Percentiles rank a stretch among this genome's conserved stretches.
Evolutionary conservation across 2,888 invertebrate species (phyloP).

Genomic region (Sinotaia quadrata): DNA sequence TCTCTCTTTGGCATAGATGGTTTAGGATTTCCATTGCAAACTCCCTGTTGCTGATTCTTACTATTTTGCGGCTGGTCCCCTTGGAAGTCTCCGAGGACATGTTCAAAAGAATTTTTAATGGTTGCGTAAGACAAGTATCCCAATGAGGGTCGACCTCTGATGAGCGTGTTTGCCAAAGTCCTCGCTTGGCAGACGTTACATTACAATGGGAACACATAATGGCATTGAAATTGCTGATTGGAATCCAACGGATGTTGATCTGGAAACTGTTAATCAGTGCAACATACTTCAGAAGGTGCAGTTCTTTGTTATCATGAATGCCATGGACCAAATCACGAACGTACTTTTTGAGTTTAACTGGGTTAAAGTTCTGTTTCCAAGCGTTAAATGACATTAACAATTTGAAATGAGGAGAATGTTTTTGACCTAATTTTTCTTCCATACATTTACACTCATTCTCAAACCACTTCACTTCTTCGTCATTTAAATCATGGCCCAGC

Average conservation of each 20-base stretch:
- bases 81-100: slow-evolving; percentile 43
- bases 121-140: slow-evolving; percentile 44
- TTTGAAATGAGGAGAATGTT: slow-evolving; percentile 42
- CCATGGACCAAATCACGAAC: slow-evolving; percentile 44
- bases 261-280: slow-evolving; percentile 54
- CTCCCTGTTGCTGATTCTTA: slow-evolving; percentile 43
- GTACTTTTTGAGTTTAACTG: slow-evolving; percentile 44
- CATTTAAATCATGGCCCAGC: slow-evolving; percentile 43
- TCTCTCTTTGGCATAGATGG: slow-evolving; percentile 25
- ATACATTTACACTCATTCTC: slow-evolving; percentile 41
- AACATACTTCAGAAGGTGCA: slow-evolving; percentile 45
- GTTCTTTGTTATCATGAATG: slow-evolving; percentile 38
- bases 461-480: slow-evolving; percentile 49
- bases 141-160: slow-evolving; percentile 38
- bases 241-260: slow-evolving; percentile 44
- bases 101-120: slow-evolving; percentile 46
- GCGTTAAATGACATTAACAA: slow-evolving; percentile 57
- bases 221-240: slow-evolving; percentile 49
- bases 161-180: slow-evolving; percentile 23
- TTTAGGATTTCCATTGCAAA: slow-evolving; percentile 44
- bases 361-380: slow-evolving; percentile 52
- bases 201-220: slow-evolving; percentile 19
- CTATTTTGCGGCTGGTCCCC: slow-evolving; percentile 37
- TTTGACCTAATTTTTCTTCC: slow-evolving; percentile 34
- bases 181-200: slow-evolving; percentile 20